phyloP scores from a whole-genome alignment of 2,113 vertebrate species.

The Epinephelus cyanopodus region DNA sequence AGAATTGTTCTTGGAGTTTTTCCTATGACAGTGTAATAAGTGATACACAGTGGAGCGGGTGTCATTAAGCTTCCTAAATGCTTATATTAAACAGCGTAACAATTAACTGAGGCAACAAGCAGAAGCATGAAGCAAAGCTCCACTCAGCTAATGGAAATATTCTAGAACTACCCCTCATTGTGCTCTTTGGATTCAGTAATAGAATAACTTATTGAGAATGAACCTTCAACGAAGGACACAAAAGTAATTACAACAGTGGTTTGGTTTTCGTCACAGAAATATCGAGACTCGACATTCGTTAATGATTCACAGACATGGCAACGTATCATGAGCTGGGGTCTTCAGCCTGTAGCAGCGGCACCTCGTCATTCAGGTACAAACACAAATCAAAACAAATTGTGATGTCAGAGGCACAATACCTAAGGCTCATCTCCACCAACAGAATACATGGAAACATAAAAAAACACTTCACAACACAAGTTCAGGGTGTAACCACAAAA shows the following conservation, averaged over 20 bases:
- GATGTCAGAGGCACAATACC: slow-evolving; percentile 33
- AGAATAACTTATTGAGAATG: neutral
- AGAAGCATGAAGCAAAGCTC: neutral
- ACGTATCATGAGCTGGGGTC: neutral
- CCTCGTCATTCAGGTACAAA: slow-evolving; percentile 9
- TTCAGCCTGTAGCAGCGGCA: slow-evolving; percentile 1
- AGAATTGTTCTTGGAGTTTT: neutral
- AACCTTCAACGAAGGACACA: neutral
- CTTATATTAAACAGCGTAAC: neutral
- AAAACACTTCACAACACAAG: neutral
- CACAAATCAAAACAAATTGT: neutral
- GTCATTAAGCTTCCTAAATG: neutral
- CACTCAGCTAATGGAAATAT: neutral
- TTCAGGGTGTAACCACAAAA: slow-evolving; percentile 9
- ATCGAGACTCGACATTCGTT: neutral
- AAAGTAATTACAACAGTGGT: neutral
- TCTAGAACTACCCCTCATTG: neutral
- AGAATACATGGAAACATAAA: neutral
- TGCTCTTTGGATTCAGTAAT: slow-evolving; percentile 13
- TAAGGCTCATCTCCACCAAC: neutral
- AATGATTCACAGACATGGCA: slow-evolving; percentile 13
- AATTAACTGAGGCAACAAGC: neutral
- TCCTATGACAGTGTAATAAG: neutral
- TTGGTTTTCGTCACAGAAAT: slow-evolving; percentile 10
- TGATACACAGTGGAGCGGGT: neutral